Base-by-base conservation (phyloP, 2,888 invertebrate species). In the Trissoscelio sp. region DNA sequence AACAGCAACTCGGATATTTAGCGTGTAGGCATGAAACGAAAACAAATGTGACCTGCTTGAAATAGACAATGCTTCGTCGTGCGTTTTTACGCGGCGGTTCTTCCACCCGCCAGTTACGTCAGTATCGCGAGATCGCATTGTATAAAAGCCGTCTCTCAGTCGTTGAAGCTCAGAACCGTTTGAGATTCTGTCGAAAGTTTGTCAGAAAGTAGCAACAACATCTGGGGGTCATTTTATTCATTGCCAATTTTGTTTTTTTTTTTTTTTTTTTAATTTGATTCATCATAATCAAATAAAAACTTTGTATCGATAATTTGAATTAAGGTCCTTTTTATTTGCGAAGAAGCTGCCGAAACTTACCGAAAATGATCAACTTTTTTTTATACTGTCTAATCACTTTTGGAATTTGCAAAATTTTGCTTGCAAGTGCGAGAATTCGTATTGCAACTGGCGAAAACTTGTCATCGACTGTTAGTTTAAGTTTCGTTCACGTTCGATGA, bases 41-140 rank as follows among this genome's bases (percentile, higher is more conserved):
- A 81, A 81, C 57, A 74, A 75, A 75, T 80, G 77, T 67, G 58
- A 58, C 67, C 70, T 22, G 83, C 85, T 85, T 78, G 82, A 90
- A 90, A 90, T 90, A 89, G 89, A 89, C 86, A 88, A 88, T 86
- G 85, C 85, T 84, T 51, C 83, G 80, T 82, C 83, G 86, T 85
- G 73, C 58, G 44, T 75, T 88, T 88, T 87, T 86, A 86, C 84
- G 69, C 20, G 51, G 78, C 57, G 67, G 64, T 70, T 77, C 83
- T 83, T 79, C 82, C 74, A 82, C 83, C 79, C 69, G 78, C 60
- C 20, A 22, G 69, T 88, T 86, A 79, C 88, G 83, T 87, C 87
- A 87, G 62, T 51, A 73, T 85, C 84, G 85, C 87, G 84, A 77
- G 74, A 85, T 81, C 83, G 83, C 82, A 86, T 85, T 85, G 85